Conservation (phyloP, 2,797 vertebrate genomes). For the Sebastes iracundus region DNA sequence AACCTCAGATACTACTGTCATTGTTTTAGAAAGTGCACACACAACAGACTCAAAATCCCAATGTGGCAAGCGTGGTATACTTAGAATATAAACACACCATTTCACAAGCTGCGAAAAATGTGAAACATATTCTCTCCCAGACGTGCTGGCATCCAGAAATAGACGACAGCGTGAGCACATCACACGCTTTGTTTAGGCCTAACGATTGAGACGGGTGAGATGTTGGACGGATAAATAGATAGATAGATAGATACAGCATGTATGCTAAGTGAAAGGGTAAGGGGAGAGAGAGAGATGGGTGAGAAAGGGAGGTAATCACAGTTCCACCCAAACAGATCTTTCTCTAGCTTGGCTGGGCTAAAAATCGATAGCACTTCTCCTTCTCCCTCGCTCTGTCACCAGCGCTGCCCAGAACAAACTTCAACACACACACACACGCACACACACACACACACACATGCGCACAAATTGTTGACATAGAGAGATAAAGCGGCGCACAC, state of each 20-base stretch:
- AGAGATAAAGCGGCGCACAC: slow-evolving; percentile 18
- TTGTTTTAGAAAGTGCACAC: slow-evolving; percentile 58
- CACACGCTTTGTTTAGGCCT: slow-evolving; percentile 64
- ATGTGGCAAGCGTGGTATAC: slow-evolving; percentile 43
- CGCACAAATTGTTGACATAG: slow-evolving; percentile 29
- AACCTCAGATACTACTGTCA: slow-evolving; percentile 58
- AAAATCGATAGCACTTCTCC: slow-evolving; percentile 68
- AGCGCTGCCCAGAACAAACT: slow-evolving; percentile 57
- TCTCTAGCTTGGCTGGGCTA: slow-evolving; percentile 58
- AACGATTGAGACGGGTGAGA: slow-evolving; percentile 52
- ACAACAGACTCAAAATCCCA: slow-evolving; percentile 30
- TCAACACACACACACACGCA: slow-evolving; percentile 25
- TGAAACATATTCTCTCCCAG: slow-evolving; percentile 49
- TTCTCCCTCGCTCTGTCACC: slow-evolving; percentile 57
- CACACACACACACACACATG: slow-evolving; percentile 10
- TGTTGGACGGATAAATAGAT: slow-evolving; percentile 42
- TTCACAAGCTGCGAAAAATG: slow-evolving; percentile 53
- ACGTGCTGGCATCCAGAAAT: slow-evolving; percentile 60
- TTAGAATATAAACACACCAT: slow-evolving; percentile 59
- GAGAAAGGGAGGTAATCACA: slow-evolving; percentile 70
- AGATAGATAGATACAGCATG: slow-evolving; percentile 47
- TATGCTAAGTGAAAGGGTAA: slow-evolving; percentile 64
- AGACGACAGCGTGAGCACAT: slow-evolving; percentile 50
- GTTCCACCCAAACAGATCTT: slow-evolving; percentile 77
- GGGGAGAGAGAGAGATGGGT: slow-evolving; percentile 1